Percentiles rank a stretch among this genome's conserved stretches.
Conservation (phyloP, 2,888 invertebrate genomes). For the Tipula helvola region DNA sequence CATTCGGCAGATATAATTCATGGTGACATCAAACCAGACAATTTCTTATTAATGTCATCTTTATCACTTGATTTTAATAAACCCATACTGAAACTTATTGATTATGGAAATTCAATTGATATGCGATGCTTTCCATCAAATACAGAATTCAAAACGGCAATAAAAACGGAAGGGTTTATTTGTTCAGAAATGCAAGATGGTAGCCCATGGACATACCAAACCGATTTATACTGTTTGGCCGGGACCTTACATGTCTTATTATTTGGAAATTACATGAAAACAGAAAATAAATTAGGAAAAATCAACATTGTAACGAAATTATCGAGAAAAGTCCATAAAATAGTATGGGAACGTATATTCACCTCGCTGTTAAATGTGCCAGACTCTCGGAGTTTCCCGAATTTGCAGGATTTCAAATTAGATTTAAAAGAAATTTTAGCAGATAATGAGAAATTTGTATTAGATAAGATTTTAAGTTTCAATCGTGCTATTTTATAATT, state of each 20-base stretch:
- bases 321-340: slow-evolving; percentile 50
- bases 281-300: slow-evolving; percentile 39
- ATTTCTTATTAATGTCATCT: slow-evolving; percentile 69
- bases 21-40: slow-evolving; percentile 92
- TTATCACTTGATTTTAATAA: slow-evolving; percentile 36
- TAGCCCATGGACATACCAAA: slow-evolving; percentile 88
- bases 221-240: slow-evolving; percentile 81
- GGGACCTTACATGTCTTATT: slow-evolving; percentile 77
- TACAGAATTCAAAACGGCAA: slow-evolving; percentile 54
- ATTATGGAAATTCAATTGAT: slow-evolving; percentile 91
- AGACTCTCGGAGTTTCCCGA: slow-evolving; percentile 62
- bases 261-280: slow-evolving; percentile 82
- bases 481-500: slow-evolving; percentile 19
- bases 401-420: slow-evolving; percentile 39
- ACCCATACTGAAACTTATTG: slow-evolving; percentile 72
- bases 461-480: slow-evolving; percentile 28
- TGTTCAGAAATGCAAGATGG: slow-evolving; percentile 86
- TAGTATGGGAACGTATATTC: slow-evolving; percentile 71
- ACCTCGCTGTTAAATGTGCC: slow-evolving; percentile 68
- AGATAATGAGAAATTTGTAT: slow-evolving; percentile 27
- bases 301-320: slow-evolving; percentile 29
- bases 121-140: slow-evolving; percentile 69
- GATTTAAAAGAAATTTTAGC: slow-evolving; percentile 27
- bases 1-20: slow-evolving; percentile 85
- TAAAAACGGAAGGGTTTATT: slow-evolving; percentile 56